phyloP scores from a whole-genome alignment of 2,797 vertebrate genomes.

The Petrocephalus sullivani region DNA sequence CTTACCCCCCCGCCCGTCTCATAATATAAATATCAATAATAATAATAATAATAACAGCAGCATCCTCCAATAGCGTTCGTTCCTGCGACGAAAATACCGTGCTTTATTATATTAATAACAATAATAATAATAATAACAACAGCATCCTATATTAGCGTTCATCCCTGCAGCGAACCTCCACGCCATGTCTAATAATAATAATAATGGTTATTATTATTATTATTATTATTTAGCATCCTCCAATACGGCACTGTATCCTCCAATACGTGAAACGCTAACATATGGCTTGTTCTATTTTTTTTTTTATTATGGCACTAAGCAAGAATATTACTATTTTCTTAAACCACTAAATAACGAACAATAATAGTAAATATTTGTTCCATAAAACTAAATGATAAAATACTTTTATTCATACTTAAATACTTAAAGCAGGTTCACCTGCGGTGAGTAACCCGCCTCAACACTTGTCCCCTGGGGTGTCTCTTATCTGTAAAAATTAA shows the following conservation, averaged over 20 bases:
- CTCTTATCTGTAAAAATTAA: too few relatives aligned
- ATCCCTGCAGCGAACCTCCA: background rate
- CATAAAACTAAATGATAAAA: too few relatives aligned
- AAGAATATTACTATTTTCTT: too few relatives aligned
- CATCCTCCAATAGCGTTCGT: background rate
- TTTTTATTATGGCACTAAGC: too few relatives aligned
- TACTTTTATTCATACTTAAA: too few relatives aligned
- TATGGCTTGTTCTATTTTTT: background rate
- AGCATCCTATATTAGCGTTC: background rate
- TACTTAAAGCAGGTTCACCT: too few relatives aligned
- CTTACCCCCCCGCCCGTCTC: background rate
- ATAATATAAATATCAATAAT: background rate
- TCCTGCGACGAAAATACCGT: background rate
- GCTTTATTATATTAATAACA: background rate
- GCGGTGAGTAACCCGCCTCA: too few relatives aligned
- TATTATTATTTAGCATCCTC: background rate
- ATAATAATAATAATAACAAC: background rate
- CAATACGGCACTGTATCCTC: background rate
- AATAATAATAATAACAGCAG: background rate
- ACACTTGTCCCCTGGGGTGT: too few relatives aligned
- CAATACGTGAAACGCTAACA: background rate
- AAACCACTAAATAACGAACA: too few relatives aligned
- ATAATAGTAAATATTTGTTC: too few relatives aligned
- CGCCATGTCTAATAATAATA: background rate
- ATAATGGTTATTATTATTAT: background rate